Conservation (phyloP, 2,797 vertebrate species). For the Lophotriccus pileatus region DNA sequence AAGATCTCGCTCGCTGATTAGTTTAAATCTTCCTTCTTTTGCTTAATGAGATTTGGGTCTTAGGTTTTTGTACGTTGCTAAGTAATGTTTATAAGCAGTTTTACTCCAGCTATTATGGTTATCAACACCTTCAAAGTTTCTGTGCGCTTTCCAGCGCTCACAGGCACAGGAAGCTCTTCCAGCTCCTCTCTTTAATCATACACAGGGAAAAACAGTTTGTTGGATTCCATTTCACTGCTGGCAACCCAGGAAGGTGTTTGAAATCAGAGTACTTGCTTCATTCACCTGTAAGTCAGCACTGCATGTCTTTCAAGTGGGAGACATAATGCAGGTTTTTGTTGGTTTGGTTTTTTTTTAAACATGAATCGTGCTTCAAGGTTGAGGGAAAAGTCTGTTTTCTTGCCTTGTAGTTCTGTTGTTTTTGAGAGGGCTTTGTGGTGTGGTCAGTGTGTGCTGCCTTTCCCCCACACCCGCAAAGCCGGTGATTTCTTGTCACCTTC, state of each 20-base stretch:
- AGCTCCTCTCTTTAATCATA: background rate
- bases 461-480: background rate
- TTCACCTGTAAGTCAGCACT: background rate
- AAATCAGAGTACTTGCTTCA: background rate
- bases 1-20: slow-evolving; percentile 64
- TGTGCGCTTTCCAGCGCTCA: background rate
- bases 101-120: slow-evolving; percentile 8
- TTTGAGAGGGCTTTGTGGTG: background rate
- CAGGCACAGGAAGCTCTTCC: background rate
- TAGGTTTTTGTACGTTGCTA: slow-evolving; percentile 26
- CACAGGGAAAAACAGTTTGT: background rate
- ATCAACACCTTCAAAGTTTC: slow-evolving; percentile 37
- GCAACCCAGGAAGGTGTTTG: background rate
- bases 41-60: slow-evolving; percentile 63
- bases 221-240: slow-evolving; percentile 23
- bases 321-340: background rate
- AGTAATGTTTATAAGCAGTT: slow-evolving; percentile 64
- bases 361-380: background rate
- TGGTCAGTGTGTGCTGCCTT: background rate
- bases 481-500: background rate
- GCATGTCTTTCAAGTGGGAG: background rate
- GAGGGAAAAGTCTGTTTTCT: background rate
- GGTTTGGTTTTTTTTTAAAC: background rate
- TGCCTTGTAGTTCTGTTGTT: background rate
- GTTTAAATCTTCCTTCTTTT: slow-evolving; percentile 54